Conservation (phyloP, 1,140 invertebrate genomes). For the Tetranychus cinnabarinus region DNA sequence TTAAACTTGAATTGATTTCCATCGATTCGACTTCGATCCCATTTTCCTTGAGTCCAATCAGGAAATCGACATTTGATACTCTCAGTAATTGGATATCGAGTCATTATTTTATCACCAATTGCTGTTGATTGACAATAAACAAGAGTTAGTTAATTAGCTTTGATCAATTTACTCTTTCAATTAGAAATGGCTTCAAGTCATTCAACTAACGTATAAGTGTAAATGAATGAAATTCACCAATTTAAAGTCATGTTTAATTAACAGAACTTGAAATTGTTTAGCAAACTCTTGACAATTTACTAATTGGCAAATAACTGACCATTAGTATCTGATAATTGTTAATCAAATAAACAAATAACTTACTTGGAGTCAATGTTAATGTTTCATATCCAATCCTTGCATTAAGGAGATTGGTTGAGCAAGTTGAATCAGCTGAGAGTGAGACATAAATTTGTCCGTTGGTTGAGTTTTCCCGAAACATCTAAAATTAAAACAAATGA, state of each 20-base stretch:
- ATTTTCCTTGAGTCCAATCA: slow-evolving; percentile 36
- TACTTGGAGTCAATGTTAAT: slow-evolving; percentile 25
- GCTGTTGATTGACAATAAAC: not conserved
- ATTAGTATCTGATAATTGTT: no score
- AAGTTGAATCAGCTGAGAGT: slow-evolving; percentile 42
- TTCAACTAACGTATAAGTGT: no score
- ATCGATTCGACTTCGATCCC: slow-evolving; percentile 33
- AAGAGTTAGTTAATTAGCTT: not conserved
- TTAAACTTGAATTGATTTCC: slow-evolving; percentile 34
- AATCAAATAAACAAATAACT: not conserved
- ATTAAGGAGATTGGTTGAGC: slow-evolving; percentile 29
- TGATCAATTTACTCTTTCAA: no score
- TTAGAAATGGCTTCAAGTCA: no score
- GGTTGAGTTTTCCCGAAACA: slow-evolving; percentile 30
- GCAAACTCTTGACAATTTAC: no score
- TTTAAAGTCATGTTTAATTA: no score
- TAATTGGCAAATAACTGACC: no score
- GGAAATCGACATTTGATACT: slow-evolving; percentile 28
- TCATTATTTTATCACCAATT: not conserved
- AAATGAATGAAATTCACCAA: no score
- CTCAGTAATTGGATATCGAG: slow-evolving; percentile 5
- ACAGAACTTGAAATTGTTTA: no score
- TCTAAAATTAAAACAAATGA: not conserved
- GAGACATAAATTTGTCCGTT: slow-evolving; percentile 34
- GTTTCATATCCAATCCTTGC: slow-evolving; percentile 34